Evolutionary conservation across 2,797 vertebrate species (phyloP), one percentile per base, ranked within the genome.

Genomic region (Characodon lateralis): DNA sequence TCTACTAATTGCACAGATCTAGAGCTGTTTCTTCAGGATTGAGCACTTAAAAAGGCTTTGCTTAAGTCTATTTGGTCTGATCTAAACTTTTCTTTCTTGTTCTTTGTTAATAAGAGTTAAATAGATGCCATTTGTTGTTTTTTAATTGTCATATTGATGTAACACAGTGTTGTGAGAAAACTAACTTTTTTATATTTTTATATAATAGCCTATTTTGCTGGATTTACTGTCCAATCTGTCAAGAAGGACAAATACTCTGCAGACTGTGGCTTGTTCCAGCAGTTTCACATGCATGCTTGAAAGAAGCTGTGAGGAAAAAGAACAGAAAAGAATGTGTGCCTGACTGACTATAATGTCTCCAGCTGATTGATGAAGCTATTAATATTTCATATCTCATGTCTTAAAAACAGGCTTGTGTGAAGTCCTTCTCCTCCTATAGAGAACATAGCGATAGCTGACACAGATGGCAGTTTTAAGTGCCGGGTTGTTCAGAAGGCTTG

Each of bases 401-500:
- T 74, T n/a, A 73, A 71, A 73, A 68, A 26, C 31, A 46, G 24
- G 56, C 3, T 39, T 41, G 12, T 13, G 26, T 68, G 31, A 77
- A 31, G 77, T 72, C 71, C 6, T 43, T n/a, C 78, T 35, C 28
- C 78, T 35, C 72, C 63, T 46, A 50, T 7, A 46, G 18, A 20
- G 10, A 81, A 76, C 61, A 51, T 26, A 50, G 28, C 0, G 0
- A 5, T 50, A 68, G 73, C 68, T 50, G 77, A 75, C 72, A 73
- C 77, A 82, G 72, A 85, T 69, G 73, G 78, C 80, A 68, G 72
- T 82, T 87, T 35, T 82, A 83, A 81, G 83, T 77, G 84, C 78
- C 68, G 35, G 31, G 73, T 89, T 83, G 78, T 70, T 48, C 78
- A 9, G 24, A 76, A 73, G 79, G 58, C 88, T 92, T 82, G 53